A percentile compares a stretch with the other conserved stretches of the same genome.
Evolutionary conservation across 2,888 invertebrate species (phyloP).

Genomic region (Hirtodrosophila histrioides): DNA sequence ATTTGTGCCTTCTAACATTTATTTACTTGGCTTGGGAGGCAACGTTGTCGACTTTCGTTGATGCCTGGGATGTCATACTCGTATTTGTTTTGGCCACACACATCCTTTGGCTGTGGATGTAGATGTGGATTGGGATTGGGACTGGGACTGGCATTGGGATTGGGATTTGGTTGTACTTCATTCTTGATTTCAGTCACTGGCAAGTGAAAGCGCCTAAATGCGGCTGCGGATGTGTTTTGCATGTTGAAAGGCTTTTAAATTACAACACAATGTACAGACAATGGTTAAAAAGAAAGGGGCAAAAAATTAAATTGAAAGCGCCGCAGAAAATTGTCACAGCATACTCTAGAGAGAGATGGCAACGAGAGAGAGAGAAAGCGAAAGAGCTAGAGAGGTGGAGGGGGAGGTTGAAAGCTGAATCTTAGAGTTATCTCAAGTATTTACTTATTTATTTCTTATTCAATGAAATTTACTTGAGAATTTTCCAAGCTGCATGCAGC

Average conservation of each 20-base stretch:
- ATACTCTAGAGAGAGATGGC: background rate
- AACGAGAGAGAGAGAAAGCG: too few species aligned
- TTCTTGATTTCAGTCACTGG: constrained; percentile 41
- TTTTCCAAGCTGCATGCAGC: constrained; percentile 47
- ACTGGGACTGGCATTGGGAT: constrained; percentile 6
- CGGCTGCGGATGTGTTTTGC: constrained; percentile 69
- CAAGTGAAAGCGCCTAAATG: constrained; percentile 55
- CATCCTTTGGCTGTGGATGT: constrained; percentile 33
- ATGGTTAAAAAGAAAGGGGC: constrained; percentile 8
- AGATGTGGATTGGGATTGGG: background rate
- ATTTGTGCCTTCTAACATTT: constrained; percentile 71
- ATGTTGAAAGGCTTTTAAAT: constrained; percentile 60
- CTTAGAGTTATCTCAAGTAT: constrained; percentile 66
- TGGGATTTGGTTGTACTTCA: constrained; percentile 26
- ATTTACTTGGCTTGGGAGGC: constrained; percentile 63
- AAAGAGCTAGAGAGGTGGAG: background rate
- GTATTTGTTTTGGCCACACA: constrained; percentile 48
- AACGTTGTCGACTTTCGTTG: constrained; percentile 19
- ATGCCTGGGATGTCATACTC: constrained; percentile 53
- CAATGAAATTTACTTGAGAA: constrained; percentile 72
- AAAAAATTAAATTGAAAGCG: constrained; percentile 44
- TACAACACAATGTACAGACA: constrained; percentile 23
- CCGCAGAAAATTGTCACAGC: constrained; percentile 55
- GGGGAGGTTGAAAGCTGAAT: constrained; percentile 12
- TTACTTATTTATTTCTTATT: constrained; percentile 79